Evolutionary conservation across 2,888 invertebrate genomes (phyloP).

Genomic region (Leucophenga maculata): DNA sequence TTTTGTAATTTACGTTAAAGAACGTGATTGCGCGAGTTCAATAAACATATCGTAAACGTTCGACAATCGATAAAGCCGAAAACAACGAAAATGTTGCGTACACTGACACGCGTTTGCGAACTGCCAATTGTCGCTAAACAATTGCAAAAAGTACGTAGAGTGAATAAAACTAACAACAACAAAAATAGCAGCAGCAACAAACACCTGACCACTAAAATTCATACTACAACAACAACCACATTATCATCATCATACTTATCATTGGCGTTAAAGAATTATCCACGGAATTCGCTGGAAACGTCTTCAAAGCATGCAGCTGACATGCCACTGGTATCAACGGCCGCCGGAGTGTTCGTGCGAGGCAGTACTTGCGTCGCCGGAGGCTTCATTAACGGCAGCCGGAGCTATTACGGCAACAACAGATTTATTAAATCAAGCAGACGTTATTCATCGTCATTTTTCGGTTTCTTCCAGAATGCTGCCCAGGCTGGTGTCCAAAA

Average conservation of each 20-base stretch:
- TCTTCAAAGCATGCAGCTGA: too few species aligned
- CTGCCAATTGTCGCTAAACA: constrained; percentile 66
- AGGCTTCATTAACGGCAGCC: constrained; percentile 22
- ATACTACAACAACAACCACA: constrained; percentile 36
- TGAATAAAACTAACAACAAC: constrained; percentile 22
- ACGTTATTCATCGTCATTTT: constrained; percentile 67
- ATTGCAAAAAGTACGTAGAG: constrained; percentile 69
- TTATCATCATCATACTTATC: constrained; percentile 34
- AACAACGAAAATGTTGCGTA: constrained; percentile 63
- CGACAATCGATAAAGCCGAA: too few species aligned
- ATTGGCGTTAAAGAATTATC: background rate
- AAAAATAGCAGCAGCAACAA: constrained; percentile 33
- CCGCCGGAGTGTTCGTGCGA: background rate
- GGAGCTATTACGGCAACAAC: constrained; percentile 37
- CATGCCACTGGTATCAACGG: too few species aligned
- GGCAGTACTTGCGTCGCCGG: background rate
- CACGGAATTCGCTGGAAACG: too few species aligned
- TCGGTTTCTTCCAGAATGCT: constrained; percentile 70
- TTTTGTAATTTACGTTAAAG: too few species aligned
- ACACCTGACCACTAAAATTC: constrained; percentile 24
- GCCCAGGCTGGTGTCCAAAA: constrained; percentile 64
- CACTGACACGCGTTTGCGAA: constrained; percentile 62
- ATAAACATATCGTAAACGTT: too few species aligned
- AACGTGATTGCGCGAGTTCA: too few species aligned
- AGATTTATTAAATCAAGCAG: constrained; percentile 40